These are phyloP conservation scores for Cataglyphis cursor DNA, from an alignment of 2,888 invertebrate genomes.

Conservation along the genomic window DNA sequence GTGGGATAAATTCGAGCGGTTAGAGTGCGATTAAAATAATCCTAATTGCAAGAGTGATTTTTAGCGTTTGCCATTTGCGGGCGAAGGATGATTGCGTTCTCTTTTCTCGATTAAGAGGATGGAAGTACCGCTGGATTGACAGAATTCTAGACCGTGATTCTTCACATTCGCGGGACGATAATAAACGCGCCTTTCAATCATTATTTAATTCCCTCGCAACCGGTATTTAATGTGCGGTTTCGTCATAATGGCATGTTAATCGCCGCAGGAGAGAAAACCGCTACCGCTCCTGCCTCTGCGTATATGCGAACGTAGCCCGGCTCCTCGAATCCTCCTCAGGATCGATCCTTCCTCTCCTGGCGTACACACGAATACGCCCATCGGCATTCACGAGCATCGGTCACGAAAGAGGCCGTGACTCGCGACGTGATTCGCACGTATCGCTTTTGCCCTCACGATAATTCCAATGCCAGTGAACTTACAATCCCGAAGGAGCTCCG, in stretches of 20 bases:
- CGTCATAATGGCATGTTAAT: constrained; percentile 65
- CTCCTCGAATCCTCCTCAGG: constrained; percentile 77
- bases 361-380: constrained; percentile 81
- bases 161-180: constrained; percentile 54
- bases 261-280: constrained; percentile 68
- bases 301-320: constrained; percentile 54
- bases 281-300: constrained; percentile 73
- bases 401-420: constrained; percentile 82
- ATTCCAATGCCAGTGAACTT: constrained; percentile 82
- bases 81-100: constrained; percentile 26
- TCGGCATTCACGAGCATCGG: constrained; percentile 83
- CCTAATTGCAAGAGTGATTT: constrained; percentile 26
- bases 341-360: constrained; percentile 72
- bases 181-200: constrained; percentile 57
- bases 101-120: constrained; percentile 15
- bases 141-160: constrained; percentile 58
- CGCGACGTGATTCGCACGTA: constrained; percentile 83
- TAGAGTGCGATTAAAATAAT: constrained; percentile 1
- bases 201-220: constrained; percentile 59
- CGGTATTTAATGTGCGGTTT: constrained; percentile 56
- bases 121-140: constrained; percentile 33
- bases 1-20: constrained; percentile 1
- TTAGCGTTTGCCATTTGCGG: constrained; percentile 29
- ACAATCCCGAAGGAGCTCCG: constrained; percentile 73
- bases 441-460: constrained; percentile 77